Evolutionary conservation across 2,888 invertebrate genomes (phyloP).

Genomic region (Apantesis nais): DNA sequence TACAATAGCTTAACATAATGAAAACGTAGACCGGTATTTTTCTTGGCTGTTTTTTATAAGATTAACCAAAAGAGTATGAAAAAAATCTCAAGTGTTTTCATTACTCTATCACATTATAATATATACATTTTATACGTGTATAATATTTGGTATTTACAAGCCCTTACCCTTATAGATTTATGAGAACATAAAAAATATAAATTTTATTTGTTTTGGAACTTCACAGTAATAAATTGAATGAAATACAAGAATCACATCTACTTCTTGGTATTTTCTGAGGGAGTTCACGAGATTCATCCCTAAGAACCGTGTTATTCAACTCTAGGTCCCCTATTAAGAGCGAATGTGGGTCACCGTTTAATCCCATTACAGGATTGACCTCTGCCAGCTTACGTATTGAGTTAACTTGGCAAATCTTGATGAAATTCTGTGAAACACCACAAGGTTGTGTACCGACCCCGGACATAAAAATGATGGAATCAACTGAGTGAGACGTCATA

Average conservation of each 20-base stretch:
- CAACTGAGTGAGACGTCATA: constrained; percentile 27
- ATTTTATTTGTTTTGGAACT: not conserved
- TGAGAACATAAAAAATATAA: not conserved
- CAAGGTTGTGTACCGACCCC: constrained; percentile 17
- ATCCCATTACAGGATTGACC: constrained; percentile 61
- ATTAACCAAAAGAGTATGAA: too few relatives aligned
- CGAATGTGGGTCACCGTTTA: constrained; percentile 63
- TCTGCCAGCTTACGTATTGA: constrained; percentile 46
- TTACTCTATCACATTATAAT: too few relatives aligned
- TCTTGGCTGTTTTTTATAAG: too few relatives aligned
- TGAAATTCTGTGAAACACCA: constrained; percentile 40
- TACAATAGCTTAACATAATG: not conserved
- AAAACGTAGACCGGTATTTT: not conserved
- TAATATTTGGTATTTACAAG: not conserved
- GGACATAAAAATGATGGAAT: constrained; percentile 39
- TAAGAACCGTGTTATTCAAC: constrained; percentile 41
- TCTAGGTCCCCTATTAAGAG: constrained; percentile 48
- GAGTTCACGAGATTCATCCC: constrained; percentile 33
- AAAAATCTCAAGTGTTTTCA: too few relatives aligned
- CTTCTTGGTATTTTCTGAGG: constrained; percentile 9
- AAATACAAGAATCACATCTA: not conserved
- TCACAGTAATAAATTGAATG: not conserved
- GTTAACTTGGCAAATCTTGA: constrained; percentile 50
- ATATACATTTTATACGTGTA: not conserved
- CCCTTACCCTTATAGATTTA: not conserved